Conservation (phyloP, 1,140 invertebrate species). For the Dendroctonus ponderosae region DNA sequence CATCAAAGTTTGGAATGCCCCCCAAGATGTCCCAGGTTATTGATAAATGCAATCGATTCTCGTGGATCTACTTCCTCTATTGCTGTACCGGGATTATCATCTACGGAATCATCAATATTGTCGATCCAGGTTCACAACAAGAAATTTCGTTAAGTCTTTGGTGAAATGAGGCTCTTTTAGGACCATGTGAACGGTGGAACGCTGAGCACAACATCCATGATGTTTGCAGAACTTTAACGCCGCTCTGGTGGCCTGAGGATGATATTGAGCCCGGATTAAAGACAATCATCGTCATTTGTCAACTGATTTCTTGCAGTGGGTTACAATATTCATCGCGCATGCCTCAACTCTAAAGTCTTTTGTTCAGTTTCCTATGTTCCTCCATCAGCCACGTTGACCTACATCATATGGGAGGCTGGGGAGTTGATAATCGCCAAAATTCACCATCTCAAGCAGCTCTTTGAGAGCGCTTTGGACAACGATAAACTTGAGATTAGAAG, state of each 20-base stretch:
- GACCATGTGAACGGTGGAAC: slow-evolving; percentile 9
- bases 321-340: neutral
- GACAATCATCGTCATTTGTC: slow-evolving; percentile 8
- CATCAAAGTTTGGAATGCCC: slow-evolving; percentile 12
- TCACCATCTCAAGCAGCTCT: slow-evolving; percentile 20
- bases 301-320: slow-evolving; percentile 12
- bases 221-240: slow-evolving; percentile 15
- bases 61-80: slow-evolving; percentile 14
- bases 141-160: neutral
- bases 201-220: slow-evolving; percentile 15
- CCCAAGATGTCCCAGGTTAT: neutral
- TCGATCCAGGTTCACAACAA: slow-evolving; percentile 3
- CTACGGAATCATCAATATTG: slow-evolving; percentile 9
- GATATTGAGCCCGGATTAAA: slow-evolving; percentile 15
- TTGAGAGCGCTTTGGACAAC: slow-evolving; percentile 5
- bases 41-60: slow-evolving; percentile 5
- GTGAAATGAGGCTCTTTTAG: slow-evolving; percentile 2
- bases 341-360: neutral
- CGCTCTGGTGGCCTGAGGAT: slow-evolving; percentile 19
- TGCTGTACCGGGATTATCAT: slow-evolving; percentile 9
- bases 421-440: slow-evolving; percentile 22
- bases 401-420: slow-evolving; percentile 11
- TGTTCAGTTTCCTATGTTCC: slow-evolving; percentile 16
- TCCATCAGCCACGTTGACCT: slow-evolving; percentile 7
- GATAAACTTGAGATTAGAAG: neutral